A percentile compares a stretch with the other conserved stretches of the same genome.
phyloP scores from a whole-genome alignment of 2,888 invertebrate genomes.

The Julus scandinavius region DNA sequence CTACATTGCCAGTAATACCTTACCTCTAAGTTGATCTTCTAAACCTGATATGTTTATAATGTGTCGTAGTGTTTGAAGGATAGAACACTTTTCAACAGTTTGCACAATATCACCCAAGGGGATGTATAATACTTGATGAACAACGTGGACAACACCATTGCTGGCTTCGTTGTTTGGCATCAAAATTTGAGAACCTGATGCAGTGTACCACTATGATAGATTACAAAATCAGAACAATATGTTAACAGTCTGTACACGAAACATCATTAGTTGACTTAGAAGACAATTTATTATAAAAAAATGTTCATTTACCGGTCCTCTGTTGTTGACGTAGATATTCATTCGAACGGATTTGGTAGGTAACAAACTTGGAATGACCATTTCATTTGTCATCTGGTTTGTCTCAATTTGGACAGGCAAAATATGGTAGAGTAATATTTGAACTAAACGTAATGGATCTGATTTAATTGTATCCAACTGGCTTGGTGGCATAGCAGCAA shows the following conservation, averaged over 20 bases:
- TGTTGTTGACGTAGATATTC: slow-evolving; percentile 55
- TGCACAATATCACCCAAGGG: slow-evolving; percentile 55
- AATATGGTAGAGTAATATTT: slow-evolving; percentile 54
- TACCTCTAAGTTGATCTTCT: slow-evolving; percentile 53
- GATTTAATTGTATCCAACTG: slow-evolving; percentile 51
- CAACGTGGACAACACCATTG: slow-evolving; percentile 54
- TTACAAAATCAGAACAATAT: not conserved
- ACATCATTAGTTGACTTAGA: not conserved
- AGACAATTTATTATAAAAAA: not conserved
- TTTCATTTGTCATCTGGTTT: slow-evolving; percentile 52
- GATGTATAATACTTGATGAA: slow-evolving; percentile 56
- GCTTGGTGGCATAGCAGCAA: slow-evolving; percentile 52
- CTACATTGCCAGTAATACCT: not conserved
- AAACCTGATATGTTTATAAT: slow-evolving; percentile 52
- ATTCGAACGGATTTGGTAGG: slow-evolving; percentile 51
- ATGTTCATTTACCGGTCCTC: slow-evolving; percentile 52
- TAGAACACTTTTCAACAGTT: slow-evolving; percentile 55
- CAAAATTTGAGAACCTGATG: slow-evolving; percentile 54
- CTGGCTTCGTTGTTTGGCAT: slow-evolving; percentile 55
- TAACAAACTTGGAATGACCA: slow-evolving; percentile 53
- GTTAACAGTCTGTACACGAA: not conserved
- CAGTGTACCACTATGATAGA: slow-evolving; percentile 55
- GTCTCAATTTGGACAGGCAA: slow-evolving; percentile 47
- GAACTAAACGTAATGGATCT: slow-evolving; percentile 46
- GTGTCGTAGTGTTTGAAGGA: slow-evolving; percentile 54